These are phyloP conservation scores for Hypotaenidia philippensis DNA, from an alignment of 2,797 vertebrate species.

Conservation along the genomic window DNA sequence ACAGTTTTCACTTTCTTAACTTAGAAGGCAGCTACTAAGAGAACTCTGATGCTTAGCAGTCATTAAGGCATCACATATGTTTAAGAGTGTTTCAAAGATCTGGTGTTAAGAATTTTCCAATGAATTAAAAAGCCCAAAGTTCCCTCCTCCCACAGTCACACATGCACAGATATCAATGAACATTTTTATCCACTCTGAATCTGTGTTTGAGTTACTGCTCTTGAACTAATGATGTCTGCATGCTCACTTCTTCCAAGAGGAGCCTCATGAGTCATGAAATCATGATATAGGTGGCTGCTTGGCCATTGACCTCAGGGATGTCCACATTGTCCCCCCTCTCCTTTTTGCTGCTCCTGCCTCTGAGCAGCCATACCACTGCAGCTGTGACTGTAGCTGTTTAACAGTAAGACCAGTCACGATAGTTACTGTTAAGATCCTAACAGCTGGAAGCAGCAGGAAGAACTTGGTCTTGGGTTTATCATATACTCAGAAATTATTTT, in stretches of 20 bases:
- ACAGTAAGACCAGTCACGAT: accelerated
- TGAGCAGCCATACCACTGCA: neutral
- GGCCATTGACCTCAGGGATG: neutral
- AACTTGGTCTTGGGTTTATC: neutral
- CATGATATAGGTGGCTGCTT: neutral
- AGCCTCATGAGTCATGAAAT: neutral
- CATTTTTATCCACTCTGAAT: neutral
- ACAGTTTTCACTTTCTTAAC: neutral
- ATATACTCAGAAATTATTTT: neutral
- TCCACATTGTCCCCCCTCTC: neutral
- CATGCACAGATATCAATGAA: neutral
- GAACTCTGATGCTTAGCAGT: neutral
- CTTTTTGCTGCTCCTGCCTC: neutral
- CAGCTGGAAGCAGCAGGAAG: neutral
- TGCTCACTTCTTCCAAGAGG: neutral
- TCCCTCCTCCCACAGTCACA: neutral
- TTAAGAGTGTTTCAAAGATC: neutral
- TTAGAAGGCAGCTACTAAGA: neutral
- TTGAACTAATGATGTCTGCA: neutral
- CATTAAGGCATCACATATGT: neutral
- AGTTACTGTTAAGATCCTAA: neutral
- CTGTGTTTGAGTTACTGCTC: neutral
- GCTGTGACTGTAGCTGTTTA: neutral
- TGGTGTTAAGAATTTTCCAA: neutral
- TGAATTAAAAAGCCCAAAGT: neutral